Conservation (phyloP, 2,888 invertebrate species). For the Drosophila ezoana region DNA sequence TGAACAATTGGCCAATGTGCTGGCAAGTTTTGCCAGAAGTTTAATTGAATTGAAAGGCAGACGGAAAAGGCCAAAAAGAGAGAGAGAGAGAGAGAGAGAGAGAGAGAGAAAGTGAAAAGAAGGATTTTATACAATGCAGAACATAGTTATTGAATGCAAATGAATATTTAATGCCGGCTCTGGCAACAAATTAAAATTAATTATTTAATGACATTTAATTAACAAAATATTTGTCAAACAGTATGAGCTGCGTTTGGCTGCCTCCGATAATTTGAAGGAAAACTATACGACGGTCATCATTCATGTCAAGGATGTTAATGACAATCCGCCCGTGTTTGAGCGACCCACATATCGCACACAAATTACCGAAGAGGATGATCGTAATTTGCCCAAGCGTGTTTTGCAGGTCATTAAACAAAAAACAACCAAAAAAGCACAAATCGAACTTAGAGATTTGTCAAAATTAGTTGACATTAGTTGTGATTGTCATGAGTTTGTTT, state of each 20-base stretch:
- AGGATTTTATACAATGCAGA: neutral
- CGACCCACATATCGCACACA: slow-evolving; percentile 97
- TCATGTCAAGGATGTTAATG: slow-evolving; percentile 98
- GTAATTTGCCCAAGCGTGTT: slow-evolving; percentile 96
- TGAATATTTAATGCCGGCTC: slow-evolving; percentile 9
- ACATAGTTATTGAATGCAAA: slow-evolving; percentile 2
- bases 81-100: neutral
- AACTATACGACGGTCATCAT: slow-evolving; percentile 98
- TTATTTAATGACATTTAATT: slow-evolving; percentile 46
- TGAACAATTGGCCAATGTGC: slow-evolving; percentile 54
- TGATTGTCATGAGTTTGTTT: slow-evolving; percentile 25
- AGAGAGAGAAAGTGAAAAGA: neutral
- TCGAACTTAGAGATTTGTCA: neutral
- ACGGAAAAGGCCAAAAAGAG: neutral
- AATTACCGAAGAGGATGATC: slow-evolving; percentile 97
- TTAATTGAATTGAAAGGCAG: slow-evolving; percentile 42
- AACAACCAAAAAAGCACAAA: neutral
- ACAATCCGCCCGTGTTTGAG: slow-evolving; percentile 98
- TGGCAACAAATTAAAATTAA: slow-evolving; percentile 29
- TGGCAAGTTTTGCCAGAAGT: slow-evolving; percentile 18
- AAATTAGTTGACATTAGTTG: slow-evolving; percentile 23
- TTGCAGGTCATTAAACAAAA: slow-evolving; percentile 88
- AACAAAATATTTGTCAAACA: slow-evolving; percentile 81
- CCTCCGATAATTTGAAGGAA: slow-evolving; percentile 98
- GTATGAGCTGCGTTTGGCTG: slow-evolving; percentile 97